These are phyloP conservation scores for Odontothrips loti DNA, from an alignment of 2,888 invertebrate genomes.

Conservation along the genomic window DNA sequence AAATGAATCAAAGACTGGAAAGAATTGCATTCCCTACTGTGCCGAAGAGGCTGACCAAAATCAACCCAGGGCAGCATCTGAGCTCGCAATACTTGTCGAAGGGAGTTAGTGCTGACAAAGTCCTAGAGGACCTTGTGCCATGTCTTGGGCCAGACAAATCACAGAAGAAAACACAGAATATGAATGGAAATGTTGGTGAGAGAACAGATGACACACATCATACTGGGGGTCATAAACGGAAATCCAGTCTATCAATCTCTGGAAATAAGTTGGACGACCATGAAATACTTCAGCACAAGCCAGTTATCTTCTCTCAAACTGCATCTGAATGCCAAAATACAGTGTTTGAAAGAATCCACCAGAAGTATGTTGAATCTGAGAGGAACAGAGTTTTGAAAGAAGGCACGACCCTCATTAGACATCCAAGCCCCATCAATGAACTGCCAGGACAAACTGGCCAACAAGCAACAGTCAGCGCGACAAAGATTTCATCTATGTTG, in stretches of 20 bases:
- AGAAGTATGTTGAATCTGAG: slow-evolving; percentile 33
- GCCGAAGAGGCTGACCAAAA: neutral
- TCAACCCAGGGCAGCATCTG: neutral
- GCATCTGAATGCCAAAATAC: neutral
- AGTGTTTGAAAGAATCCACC: slow-evolving; percentile 33
- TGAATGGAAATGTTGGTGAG: neutral
- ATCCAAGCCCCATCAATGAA: neutral
- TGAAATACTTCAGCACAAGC: neutral
- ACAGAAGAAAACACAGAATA: neutral
- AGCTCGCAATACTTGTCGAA: neutral
- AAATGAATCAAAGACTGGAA: slow-evolving; percentile 9
- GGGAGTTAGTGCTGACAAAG: neutral
- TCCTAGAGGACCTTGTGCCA: neutral
- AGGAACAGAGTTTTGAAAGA: slow-evolving; percentile 30
- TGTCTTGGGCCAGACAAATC: neutral
- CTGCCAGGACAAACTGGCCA: too few species aligned
- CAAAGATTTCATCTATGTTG: neutral
- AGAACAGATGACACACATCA: neutral
- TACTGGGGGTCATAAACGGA: neutral
- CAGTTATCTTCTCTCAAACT: neutral
- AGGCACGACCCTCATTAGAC: neutral
- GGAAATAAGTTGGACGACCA: neutral
- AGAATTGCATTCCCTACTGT: neutral
- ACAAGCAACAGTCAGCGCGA: neutral
- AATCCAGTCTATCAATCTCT: neutral